Percentiles rank a stretch among this genome's conserved stretches.
These are phyloP conservation scores for Sycobia sp. DNA, from an alignment of 1,140 invertebrate species.

Conservation along the genomic window DNA sequence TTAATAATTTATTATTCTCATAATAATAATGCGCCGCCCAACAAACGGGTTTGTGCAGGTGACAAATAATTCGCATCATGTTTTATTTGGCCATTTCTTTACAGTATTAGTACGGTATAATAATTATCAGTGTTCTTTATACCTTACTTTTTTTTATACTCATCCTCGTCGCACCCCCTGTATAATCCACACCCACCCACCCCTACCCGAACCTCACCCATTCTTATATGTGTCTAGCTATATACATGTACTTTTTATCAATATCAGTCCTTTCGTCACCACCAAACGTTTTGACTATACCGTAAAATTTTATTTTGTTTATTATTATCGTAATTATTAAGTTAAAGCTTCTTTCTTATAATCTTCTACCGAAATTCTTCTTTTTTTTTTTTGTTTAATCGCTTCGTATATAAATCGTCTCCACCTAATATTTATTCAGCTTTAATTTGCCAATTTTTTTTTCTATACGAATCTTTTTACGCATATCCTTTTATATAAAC, in stretches of 20 bases:
- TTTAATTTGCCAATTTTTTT: too few relatives aligned
- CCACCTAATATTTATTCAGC: too few relatives aligned
- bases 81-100: conserved; percentile 63
- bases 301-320: conserved; percentile 49
- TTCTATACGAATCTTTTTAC: conserved; percentile 35
- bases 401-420: conserved; percentile 36
- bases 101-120: conserved; percentile 59
- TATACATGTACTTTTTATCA: conserved; percentile 44
- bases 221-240: conserved; percentile 36
- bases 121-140: conserved; percentile 47
- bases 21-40: conserved; percentile 54
- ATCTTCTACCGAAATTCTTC: conserved; percentile 51
- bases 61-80: conserved; percentile 59
- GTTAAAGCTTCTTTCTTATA: conserved; percentile 62
- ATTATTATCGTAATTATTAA: conserved; percentile 50
- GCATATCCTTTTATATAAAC: conserved; percentile 46
- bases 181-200: conserved; percentile 15
- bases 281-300: conserved; percentile 43
- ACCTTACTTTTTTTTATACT: conserved; percentile 19
- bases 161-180: conserved; percentile 1
- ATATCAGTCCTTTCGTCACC: conserved; percentile 48
- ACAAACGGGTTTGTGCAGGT: conserved; percentile 46
- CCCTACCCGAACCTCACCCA: conserved; percentile 4
- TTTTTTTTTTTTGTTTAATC: too few relatives aligned
- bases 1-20: conserved; percentile 64